phyloP scores from a whole-genome alignment of 2,797 vertebrate genomes.

The Rhincodon typus region DNA sequence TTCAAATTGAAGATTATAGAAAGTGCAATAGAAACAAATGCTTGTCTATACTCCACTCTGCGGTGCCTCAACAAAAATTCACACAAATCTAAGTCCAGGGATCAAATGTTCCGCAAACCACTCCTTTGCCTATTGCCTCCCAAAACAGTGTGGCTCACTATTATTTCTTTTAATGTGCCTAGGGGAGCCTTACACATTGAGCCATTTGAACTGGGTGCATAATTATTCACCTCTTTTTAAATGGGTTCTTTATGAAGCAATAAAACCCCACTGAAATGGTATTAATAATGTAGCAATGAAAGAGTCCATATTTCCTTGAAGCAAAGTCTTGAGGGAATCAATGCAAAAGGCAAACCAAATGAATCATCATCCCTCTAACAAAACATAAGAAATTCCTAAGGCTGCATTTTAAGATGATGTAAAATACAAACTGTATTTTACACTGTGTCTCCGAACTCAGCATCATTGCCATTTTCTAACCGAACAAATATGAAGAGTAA shows the following conservation, averaged over 20 bases:
- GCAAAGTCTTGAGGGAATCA: neutral
- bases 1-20: no score
- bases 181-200: neutral
- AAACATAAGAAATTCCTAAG: neutral
- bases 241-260: neutral
- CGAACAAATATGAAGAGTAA: neutral
- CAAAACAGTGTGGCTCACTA: neutral
- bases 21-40: no score
- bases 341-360: neutral
- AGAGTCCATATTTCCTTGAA: neutral
- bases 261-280: neutral
- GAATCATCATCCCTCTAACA: neutral
- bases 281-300: neutral
- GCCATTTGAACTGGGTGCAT: neutral
- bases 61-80: no score
- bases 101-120: neutral
- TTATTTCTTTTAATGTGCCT: neutral
- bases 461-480: neutral
- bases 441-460: neutral
- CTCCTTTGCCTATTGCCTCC: no score
- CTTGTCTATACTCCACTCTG: no score
- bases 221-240: neutral
- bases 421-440: neutral
- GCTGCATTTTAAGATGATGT: neutral
- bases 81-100: no score